Evolutionary conservation across 1,140 invertebrate species (phyloP).

Genomic region (Tetramorium parvispinum): DNA sequence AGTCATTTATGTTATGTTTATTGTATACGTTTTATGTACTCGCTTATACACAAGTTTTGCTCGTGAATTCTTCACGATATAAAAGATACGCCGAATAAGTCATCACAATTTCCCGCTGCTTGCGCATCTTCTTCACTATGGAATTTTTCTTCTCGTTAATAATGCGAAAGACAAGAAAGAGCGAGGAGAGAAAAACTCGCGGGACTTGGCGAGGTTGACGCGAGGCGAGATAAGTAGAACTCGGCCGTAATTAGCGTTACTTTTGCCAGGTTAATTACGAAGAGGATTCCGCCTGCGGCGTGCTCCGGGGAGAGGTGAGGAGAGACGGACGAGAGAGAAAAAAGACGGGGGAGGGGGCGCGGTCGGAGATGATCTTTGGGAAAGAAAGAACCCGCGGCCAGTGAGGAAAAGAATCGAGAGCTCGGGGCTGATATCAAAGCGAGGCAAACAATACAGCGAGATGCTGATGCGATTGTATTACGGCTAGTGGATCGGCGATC

Average conservation of each 20-base stretch:
- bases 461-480: slow-evolving; percentile 87
- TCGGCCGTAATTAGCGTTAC: slow-evolving; percentile 59
- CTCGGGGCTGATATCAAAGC: slow-evolving; percentile 84
- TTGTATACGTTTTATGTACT: too few species aligned
- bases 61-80: not conserved
- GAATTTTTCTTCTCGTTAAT: slow-evolving; percentile 23
- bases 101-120: not conserved
- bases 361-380: slow-evolving; percentile 18
- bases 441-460: slow-evolving; percentile 84
- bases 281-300: slow-evolving; percentile 69
- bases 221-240: slow-evolving; percentile 54
- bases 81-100: slow-evolving; percentile 13
- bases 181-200: not conserved
- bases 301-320: not conserved
- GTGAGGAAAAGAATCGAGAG: slow-evolving; percentile 74
- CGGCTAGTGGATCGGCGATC: slow-evolving; percentile 84
- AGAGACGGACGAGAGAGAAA: slow-evolving; percentile 13
- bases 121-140: not conserved
- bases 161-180: slow-evolving; percentile 7
- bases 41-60: not conserved
- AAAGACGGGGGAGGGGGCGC: not conserved
- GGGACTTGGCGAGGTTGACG: slow-evolving; percentile 30
- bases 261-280: slow-evolving; percentile 67
- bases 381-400: slow-evolving; percentile 57
- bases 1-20: not conserved